These are phyloP conservation scores for Griposia aprilina DNA, from an alignment of 2,888 invertebrate genomes.

Conservation along the genomic window DNA sequence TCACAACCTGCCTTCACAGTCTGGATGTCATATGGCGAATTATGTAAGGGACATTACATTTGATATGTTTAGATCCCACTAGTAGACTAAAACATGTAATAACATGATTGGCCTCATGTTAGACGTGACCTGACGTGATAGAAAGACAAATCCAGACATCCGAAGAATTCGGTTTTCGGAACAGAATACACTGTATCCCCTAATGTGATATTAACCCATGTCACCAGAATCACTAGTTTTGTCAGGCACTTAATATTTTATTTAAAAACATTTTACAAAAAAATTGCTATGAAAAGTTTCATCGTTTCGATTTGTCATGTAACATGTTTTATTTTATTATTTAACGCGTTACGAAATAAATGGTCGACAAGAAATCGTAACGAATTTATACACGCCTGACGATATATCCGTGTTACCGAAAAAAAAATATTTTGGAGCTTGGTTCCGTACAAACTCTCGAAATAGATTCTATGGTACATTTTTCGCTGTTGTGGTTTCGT, in stretches of 20 bases:
- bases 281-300: slow-evolving; percentile 44
- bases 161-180: background rate
- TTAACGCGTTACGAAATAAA: slow-evolving; percentile 74
- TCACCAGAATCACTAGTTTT: background rate
- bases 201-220: background rate
- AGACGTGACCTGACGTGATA: too few relatives aligned
- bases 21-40: background rate
- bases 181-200: background rate
- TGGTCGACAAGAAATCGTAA: slow-evolving; percentile 76
- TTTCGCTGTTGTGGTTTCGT: background rate
- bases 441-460: slow-evolving; percentile 42
- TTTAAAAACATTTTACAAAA: background rate
- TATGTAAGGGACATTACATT: background rate
- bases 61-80: background rate
- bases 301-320: slow-evolving; percentile 58
- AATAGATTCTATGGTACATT: slow-evolving; percentile 1
- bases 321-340: slow-evolving; percentile 61
- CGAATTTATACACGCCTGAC: slow-evolving; percentile 77
- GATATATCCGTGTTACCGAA: slow-evolving; percentile 71
- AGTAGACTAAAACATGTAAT: too few relatives aligned
- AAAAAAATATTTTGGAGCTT: slow-evolving; percentile 47
- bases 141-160: background rate
- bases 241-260: too few relatives aligned
- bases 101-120: too few relatives aligned
- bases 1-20: background rate